Percentiles rank a stretch among this genome's conserved stretches.
Evolutionary conservation across 2,797 vertebrate species (phyloP).

Genomic region (Pteropus rufus): DNA sequence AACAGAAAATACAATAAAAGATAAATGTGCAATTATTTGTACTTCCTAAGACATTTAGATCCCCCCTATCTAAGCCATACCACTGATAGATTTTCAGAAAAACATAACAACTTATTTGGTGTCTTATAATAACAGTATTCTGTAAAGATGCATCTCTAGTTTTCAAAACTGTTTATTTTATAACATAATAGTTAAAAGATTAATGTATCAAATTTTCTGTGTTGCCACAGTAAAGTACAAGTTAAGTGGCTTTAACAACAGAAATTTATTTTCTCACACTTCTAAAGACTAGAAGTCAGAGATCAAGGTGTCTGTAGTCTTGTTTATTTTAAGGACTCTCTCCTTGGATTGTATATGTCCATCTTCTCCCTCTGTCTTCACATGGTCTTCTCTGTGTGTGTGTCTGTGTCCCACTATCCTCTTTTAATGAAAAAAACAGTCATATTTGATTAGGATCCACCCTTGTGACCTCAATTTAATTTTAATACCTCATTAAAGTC

Average conservation of each 20-base stretch:
- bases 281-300: background rate
- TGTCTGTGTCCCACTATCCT: background rate
- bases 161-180: background rate
- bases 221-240: background rate
- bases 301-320: background rate
- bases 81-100: background rate
- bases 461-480: background rate
- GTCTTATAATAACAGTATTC: background rate
- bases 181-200: background rate
- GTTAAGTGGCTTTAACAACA: background rate
- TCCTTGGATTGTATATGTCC: fast-evolving
- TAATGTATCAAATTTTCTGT: background rate
- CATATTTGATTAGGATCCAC: background rate
- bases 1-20: background rate
- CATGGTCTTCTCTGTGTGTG: background rate
- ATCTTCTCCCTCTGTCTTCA: background rate
- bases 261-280: background rate
- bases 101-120: background rate
- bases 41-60: background rate
- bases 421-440: background rate
- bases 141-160: background rate
- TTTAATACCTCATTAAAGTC: background rate
- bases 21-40: background rate
- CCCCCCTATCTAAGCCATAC: background rate
- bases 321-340: background rate